Conservation (phyloP, 2,888 invertebrate species). For the Hipparchia sbordonii region DNA sequence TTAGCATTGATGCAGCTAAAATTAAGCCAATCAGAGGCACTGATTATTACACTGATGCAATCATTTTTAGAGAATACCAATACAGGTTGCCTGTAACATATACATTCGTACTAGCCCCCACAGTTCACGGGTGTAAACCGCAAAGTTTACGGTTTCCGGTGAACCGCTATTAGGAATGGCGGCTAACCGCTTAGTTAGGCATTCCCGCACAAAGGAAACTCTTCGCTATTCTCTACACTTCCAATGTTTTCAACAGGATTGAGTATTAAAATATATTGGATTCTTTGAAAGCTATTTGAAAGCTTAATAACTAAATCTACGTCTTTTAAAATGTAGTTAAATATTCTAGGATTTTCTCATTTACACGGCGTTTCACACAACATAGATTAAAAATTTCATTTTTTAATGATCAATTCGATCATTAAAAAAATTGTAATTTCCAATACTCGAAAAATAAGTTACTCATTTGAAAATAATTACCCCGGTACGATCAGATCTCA, state of each 20-base stretch:
- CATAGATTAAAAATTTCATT: no score
- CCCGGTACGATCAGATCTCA: background rate
- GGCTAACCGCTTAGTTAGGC: slow-evolving; percentile 14
- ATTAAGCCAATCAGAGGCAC: no score
- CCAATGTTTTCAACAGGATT: background rate
- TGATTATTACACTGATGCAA: no score
- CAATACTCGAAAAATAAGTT: background rate
- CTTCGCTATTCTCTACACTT: slow-evolving; percentile 1
- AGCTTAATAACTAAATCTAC: background rate
- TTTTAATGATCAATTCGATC: no score
- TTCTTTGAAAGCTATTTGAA: background rate
- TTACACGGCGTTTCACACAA: no score
- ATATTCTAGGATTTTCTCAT: no score
- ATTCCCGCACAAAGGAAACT: slow-evolving; percentile 9
- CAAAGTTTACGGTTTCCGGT: slow-evolving; percentile 19
- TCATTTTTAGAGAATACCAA: no score
- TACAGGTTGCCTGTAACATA: no score
- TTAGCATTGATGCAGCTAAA: no score
- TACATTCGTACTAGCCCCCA: no score
- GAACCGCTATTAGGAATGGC: slow-evolving; percentile 13
- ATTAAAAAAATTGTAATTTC: no score
- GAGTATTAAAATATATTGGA: background rate
- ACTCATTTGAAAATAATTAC: background rate
- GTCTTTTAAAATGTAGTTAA: no score
- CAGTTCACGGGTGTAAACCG: slow-evolving; percentile 17